phyloP scores from a whole-genome alignment of 2,113 vertebrate genomes.

The Bos indicus region DNA sequence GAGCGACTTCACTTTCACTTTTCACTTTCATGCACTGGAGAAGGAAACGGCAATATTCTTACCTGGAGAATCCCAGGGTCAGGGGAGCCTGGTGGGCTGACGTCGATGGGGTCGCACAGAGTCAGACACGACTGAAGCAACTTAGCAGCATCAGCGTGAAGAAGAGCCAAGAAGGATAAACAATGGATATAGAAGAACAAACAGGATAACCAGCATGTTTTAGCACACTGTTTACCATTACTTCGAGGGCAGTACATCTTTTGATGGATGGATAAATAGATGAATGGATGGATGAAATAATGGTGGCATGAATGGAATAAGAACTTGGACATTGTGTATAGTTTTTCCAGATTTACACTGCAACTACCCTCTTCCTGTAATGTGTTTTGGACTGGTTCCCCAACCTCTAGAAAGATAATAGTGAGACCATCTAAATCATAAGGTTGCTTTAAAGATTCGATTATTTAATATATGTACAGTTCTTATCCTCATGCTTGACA shows the following conservation, averaged over 20 bases:
- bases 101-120: fast-evolving
- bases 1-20: not conserved
- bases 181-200: not conserved
- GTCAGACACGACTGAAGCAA: fast-evolving
- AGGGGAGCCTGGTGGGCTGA: not conserved
- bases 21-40: not conserved
- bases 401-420: not conserved
- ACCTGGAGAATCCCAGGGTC: not conserved
- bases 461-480: not conserved
- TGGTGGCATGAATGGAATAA: not conserved
- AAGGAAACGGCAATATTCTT: not conserved
- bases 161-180: not conserved
- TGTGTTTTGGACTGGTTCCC: not conserved
- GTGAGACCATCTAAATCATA: not conserved
- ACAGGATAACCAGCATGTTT: not conserved
- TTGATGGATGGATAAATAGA: not conserved
- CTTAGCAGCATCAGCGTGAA: not conserved
- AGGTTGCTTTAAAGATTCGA: not conserved
- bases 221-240: not conserved
- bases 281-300: not conserved
- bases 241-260: not conserved
- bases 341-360: not conserved
- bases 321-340: not conserved
- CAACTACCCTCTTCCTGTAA: not conserved
- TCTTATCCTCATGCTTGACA: not conserved